These are phyloP conservation scores for Grallaria varia DNA, from an alignment of 2,113 vertebrate species.

Conservation along the genomic window DNA sequence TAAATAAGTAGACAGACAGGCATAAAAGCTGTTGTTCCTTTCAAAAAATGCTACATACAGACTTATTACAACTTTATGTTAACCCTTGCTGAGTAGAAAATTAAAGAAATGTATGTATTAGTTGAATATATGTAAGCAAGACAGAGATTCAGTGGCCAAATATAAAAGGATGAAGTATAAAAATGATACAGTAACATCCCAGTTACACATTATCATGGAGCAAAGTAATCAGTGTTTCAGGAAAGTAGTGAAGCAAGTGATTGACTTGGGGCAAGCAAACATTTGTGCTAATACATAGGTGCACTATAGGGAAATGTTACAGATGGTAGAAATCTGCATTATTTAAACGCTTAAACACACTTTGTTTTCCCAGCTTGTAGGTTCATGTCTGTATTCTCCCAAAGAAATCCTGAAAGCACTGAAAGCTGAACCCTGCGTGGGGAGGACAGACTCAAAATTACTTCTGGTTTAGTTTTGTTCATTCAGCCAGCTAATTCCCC, in stretches of 20 bases:
- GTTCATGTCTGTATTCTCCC: background rate
- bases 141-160: background rate
- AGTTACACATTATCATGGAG: background rate
- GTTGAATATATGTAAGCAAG: background rate
- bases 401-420: background rate
- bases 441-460: background rate
- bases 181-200: background rate
- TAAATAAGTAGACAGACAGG: background rate
- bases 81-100: background rate
- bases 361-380: background rate
- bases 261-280: background rate
- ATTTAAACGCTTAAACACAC: background rate
- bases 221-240: background rate
- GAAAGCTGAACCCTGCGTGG: rapidly evolving
- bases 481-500: background rate
- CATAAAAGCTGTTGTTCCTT: background rate
- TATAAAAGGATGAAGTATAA: background rate
- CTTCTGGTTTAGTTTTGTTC: background rate
- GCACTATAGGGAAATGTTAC: background rate
- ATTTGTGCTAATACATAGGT: background rate
- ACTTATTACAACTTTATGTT: background rate
- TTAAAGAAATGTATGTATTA: background rate
- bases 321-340: background rate
- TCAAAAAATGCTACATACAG: background rate
- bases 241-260: background rate